phyloP scores from a whole-genome alignment of 2,113 vertebrate genomes.

The Piprites chloris region DNA sequence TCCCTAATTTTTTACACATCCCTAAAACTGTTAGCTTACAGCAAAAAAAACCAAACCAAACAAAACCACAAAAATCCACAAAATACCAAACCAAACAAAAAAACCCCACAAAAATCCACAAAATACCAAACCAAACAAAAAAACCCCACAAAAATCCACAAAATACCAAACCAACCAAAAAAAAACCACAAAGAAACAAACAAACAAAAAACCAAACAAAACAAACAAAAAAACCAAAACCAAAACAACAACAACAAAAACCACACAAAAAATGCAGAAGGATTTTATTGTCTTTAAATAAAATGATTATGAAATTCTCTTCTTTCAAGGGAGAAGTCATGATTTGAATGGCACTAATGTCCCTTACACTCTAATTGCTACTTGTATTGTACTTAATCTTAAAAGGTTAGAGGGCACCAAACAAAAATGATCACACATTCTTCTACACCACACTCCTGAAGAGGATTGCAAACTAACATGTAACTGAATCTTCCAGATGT shows the following conservation, averaged over 20 bases:
- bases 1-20: not conserved
- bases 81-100: no score
- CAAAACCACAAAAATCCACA: no score
- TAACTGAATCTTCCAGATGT: not conserved
- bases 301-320: not conserved
- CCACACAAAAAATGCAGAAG: not conserved
- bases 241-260: no score
- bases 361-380: not conserved
- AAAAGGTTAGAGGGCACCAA: not conserved
- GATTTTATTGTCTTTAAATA: not conserved
- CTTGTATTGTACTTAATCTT: not conserved
- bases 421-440: accelerated
- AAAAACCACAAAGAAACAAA: no score
- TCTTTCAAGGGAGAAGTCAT: not conserved
- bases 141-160: no score
- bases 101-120: no score
- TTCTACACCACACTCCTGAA: not conserved
- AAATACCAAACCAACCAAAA: no score
- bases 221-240: no score
- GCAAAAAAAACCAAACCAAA: no score
- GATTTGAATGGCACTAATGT: not conserved
- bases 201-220: no score
- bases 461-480: not conserved
- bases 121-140: no score
- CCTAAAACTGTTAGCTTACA: not conserved